Conservation (phyloP, 2,888 invertebrate species). For the Protodeltote pygarga region DNA sequence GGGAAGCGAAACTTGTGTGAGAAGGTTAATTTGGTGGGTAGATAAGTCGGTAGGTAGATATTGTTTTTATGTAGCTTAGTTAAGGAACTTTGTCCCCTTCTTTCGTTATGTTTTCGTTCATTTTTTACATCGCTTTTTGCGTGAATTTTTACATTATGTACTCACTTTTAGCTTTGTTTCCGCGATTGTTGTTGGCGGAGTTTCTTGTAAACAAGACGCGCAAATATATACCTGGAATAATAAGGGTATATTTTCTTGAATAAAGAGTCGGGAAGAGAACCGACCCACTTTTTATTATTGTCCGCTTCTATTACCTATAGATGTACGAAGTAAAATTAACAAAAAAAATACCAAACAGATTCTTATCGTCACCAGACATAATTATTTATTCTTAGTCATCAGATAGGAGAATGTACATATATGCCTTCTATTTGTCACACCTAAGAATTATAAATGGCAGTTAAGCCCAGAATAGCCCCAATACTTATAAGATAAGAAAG, state of each 20-base stretch:
- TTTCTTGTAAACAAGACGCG: conserved; percentile 14
- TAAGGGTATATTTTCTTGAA: background rate
- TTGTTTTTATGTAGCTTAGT: conserved; percentile 46
- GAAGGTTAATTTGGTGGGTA: conserved; percentile 62
- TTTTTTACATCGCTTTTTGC: conserved; percentile 31
- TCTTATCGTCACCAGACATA: too few species aligned
- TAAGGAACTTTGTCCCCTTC: conserved; percentile 37
- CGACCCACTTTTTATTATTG: too few species aligned
- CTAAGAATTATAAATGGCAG: too few species aligned
- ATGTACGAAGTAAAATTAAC: too few species aligned
- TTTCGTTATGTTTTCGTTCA: conserved; percentile 36
- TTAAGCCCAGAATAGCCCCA: too few species aligned
- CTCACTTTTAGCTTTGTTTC: conserved; percentile 14
- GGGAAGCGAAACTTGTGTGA: conserved; percentile 59
- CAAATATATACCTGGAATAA: background rate
- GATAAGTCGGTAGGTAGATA: conserved; percentile 60
- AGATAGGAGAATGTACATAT: background rate
- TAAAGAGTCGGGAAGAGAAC: too few species aligned
- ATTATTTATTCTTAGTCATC: background rate
- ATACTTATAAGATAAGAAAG: background rate
- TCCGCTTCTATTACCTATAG: too few species aligned
- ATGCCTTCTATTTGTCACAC: too few species aligned
- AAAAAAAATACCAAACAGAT: too few species aligned
- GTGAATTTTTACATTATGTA: conserved; percentile 34
- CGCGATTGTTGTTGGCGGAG: conserved; percentile 6